Evolutionary conservation across 2,113 vertebrate genomes (phyloP).

Genomic region (Percina caprodes): DNA sequence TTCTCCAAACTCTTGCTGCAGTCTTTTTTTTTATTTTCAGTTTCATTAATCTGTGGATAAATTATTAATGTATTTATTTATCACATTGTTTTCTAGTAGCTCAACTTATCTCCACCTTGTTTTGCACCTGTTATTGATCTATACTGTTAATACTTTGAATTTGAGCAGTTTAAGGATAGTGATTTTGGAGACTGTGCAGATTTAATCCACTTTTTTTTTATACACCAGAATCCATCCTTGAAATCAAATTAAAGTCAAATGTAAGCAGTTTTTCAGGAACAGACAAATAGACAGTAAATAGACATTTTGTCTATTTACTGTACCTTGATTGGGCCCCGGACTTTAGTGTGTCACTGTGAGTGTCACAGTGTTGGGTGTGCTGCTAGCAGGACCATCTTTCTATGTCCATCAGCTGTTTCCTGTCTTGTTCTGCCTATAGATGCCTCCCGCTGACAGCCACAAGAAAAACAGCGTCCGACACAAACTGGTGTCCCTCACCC

Average conservation of each 20-base stretch:
- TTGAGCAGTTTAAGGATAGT: background rate
- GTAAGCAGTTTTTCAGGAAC: background rate
- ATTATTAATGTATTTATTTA: background rate
- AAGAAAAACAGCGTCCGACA: constrained; percentile 96
- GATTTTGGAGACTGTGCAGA: background rate
- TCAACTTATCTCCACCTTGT: background rate
- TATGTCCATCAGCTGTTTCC: background rate
- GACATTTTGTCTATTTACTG: background rate
- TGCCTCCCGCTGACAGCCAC: constrained; percentile 85
- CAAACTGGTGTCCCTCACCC: constrained; percentile 96
- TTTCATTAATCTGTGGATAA: background rate
- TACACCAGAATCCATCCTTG: background rate
- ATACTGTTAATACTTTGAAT: background rate
- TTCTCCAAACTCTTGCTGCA: background rate
- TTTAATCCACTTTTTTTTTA: background rate
- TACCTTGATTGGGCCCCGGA: background rate
- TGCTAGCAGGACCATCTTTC: background rate
- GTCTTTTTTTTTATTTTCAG: too few relatives aligned
- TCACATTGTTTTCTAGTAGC: background rate
- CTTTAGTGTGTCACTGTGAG: background rate
- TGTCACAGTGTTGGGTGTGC: background rate
- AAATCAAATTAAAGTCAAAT: background rate
- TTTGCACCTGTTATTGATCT: background rate
- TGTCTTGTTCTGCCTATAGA: constrained; percentile 72
- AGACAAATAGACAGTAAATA: too few relatives aligned